These are phyloP conservation scores for Ceratina japonica DNA, from an alignment of 1,140 invertebrate species.

Conservation along the genomic window DNA sequence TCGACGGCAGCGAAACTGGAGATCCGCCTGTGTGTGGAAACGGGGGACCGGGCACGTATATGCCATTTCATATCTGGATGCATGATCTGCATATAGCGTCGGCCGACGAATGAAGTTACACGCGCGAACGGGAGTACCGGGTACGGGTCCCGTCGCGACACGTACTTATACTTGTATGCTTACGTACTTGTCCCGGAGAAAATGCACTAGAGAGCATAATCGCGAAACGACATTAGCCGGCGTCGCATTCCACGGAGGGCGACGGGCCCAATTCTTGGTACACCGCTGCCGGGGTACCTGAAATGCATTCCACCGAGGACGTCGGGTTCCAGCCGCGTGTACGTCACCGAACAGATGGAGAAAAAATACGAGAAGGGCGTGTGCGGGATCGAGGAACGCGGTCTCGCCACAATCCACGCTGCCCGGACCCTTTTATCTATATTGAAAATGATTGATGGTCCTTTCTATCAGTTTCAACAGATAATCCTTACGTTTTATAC, in stretches of 20 bases:
- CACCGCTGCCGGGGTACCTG: conserved; percentile 31
- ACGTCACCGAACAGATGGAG: neutral
- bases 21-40: conserved; percentile 29
- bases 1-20: conserved; percentile 23
- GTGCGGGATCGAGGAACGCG: conserved; percentile 42
- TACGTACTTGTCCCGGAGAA: conserved; percentile 22
- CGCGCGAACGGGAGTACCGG: conserved; percentile 28
- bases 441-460: neutral
- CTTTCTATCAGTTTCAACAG: neutral
- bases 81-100: conserved; percentile 32
- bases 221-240: conserved; percentile 47
- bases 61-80: conserved; percentile 45
- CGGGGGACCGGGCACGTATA: conserved; percentile 22
- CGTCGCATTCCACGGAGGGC: conserved; percentile 49
- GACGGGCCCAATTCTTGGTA: conserved; percentile 53
- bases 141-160: conserved; percentile 12
- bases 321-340: conserved; percentile 39
- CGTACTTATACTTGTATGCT: conserved; percentile 18
- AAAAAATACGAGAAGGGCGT: conserved; percentile 41
- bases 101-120: conserved; percentile 39
- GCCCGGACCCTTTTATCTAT: too few relatives aligned
- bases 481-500: too few relatives aligned
- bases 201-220: conserved; percentile 49
- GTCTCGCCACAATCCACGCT: neutral
- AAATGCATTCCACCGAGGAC: conserved; percentile 51